phyloP scores from a whole-genome alignment of 2,888 invertebrate genomes.

The Pyrrhosoma nymphula region DNA sequence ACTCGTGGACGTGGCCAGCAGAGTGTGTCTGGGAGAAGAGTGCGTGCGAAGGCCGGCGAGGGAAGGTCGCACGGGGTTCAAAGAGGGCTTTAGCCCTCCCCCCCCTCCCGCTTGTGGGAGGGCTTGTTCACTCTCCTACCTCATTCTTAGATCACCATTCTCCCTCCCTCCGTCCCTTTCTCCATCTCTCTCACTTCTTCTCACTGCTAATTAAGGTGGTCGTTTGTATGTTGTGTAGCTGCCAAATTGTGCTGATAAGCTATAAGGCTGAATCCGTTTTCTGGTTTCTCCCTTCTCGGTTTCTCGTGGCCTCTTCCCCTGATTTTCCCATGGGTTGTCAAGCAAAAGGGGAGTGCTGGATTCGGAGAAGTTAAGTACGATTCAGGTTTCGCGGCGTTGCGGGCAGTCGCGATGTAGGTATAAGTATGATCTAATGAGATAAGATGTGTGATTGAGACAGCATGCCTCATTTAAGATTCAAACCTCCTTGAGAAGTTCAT shows the following conservation, averaged over 20 bases:
- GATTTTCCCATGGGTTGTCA: not conserved
- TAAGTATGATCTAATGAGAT: too few relatives aligned
- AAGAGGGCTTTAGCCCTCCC: not conserved
- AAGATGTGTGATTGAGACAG: too few relatives aligned
- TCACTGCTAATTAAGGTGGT: not conserved
- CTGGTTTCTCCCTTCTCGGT: not conserved
- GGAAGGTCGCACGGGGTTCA: conserved; percentile 52
- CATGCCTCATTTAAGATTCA: too few relatives aligned
- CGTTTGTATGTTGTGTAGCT: not conserved
- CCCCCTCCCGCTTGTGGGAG: not conserved
- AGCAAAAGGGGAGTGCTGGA: not conserved
- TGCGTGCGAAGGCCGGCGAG: conserved; percentile 25
- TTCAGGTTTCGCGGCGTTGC: not conserved
- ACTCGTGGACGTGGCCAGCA: not conserved
- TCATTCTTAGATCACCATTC: too few relatives aligned
- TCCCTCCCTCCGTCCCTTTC: not conserved
- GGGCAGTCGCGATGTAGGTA: too few relatives aligned
- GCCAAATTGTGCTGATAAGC: not conserved
- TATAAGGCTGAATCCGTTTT: not conserved
- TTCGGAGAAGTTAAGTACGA: not conserved
- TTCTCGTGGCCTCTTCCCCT: not conserved
- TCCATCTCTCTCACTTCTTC: not conserved
- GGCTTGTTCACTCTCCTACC: not conserved
- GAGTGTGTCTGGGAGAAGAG: conserved; percentile 25
- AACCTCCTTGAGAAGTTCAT: too few relatives aligned